Evolutionary conservation across 2,113 vertebrate genomes (phyloP).

Genomic region (Heterocephalus glaber): DNA sequence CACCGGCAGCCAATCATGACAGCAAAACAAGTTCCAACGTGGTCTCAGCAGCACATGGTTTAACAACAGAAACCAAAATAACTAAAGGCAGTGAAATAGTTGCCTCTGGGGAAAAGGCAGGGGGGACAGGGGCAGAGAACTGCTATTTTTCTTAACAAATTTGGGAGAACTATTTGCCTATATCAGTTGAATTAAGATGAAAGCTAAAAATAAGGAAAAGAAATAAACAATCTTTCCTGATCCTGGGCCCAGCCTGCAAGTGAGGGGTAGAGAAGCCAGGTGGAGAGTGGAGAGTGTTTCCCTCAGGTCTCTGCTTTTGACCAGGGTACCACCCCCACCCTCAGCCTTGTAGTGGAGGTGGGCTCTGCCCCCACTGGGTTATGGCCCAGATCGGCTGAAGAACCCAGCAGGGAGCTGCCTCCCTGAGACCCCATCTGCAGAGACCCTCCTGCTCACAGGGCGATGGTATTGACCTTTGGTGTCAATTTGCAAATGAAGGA

Average conservation of each 20-base stretch:
- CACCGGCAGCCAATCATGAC: background rate
- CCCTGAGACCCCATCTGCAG: background rate
- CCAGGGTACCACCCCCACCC: background rate
- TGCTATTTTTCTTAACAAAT: background rate
- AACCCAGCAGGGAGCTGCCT: background rate
- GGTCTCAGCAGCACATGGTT: too few species aligned
- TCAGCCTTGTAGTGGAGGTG: rapidly evolving
- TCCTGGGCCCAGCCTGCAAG: background rate
- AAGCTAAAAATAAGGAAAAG: constrained; percentile 62
- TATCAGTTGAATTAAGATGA: background rate
- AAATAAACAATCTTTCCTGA: background rate
- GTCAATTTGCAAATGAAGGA: background rate
- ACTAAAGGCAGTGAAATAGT: background rate
- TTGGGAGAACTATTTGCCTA: background rate
- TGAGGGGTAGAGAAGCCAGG: background rate
- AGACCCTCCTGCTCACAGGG: too few species aligned
- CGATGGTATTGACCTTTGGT: too few species aligned
- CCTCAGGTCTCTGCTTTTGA: background rate
- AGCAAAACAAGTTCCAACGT: background rate
- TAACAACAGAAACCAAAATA: background rate
- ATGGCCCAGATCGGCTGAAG: background rate
- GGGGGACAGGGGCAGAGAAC: rapidly evolving
- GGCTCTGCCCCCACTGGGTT: background rate
- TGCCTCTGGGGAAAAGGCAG: rapidly evolving
- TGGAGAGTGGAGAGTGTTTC: rapidly evolving